Evolutionary conservation across 2,113 vertebrate genomes (phyloP).

Genomic region (Oryzias celebensis): DNA sequence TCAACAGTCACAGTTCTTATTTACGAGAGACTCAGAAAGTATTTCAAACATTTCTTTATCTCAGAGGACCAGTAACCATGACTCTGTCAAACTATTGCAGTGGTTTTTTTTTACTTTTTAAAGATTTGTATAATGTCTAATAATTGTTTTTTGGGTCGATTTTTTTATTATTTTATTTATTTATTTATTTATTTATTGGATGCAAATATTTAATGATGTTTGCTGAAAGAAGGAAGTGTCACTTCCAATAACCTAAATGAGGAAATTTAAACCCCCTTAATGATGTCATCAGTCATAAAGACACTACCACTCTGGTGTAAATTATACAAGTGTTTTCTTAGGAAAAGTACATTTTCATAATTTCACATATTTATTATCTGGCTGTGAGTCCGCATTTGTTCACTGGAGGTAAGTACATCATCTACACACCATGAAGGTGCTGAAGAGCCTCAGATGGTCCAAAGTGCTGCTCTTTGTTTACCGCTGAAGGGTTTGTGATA

Average conservation of each 20-base stretch:
- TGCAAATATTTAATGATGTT: background rate
- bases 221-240: background rate
- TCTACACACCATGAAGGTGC: background rate
- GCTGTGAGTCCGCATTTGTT: background rate
- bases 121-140: no score
- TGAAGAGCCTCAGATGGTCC: background rate
- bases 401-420: background rate
- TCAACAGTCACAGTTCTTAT: constrained; percentile 2
- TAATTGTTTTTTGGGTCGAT: no score
- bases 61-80: no score
- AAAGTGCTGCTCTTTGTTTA: background rate
- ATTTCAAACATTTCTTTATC: no score
- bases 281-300: background rate
- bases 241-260: background rate
- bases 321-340: background rate
- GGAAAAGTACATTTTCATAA: background rate
- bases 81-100: no score
- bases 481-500: background rate
- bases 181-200: constrained; percentile 6
- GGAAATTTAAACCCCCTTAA: background rate
- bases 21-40: no score
- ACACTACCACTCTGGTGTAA: background rate
- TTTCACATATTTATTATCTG: background rate
- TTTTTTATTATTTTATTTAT: constrained; percentile 23
- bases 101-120: no score